Conservation (phyloP, 2,888 invertebrate species). For the Rosalia funebris region DNA sequence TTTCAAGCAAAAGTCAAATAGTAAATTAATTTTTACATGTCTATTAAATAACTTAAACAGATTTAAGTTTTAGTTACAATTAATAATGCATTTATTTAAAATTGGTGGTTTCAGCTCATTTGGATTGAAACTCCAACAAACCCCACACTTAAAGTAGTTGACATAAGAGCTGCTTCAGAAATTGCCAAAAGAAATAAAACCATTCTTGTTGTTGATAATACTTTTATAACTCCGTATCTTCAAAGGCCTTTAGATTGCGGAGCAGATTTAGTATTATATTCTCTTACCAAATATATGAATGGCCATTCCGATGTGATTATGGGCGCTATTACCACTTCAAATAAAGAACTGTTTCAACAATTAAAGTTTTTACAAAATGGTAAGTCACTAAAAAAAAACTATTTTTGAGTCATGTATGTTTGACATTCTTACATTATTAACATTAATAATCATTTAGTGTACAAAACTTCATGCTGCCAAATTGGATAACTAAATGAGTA, state of each 20-base stretch:
- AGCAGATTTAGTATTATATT: constrained; percentile 91
- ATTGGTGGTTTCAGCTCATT: constrained; percentile 76
- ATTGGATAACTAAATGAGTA: no score
- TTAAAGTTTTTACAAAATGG: constrained; percentile 90
- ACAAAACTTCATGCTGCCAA: no score
- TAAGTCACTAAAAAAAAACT: constrained; percentile 61
- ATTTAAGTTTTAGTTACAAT: no score
- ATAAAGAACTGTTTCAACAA: constrained; percentile 75
- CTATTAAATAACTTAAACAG: no score
- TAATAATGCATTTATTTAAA: no score
- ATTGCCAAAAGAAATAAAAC: constrained; percentile 71
- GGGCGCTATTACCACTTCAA: constrained; percentile 86
- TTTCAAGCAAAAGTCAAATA: no score
- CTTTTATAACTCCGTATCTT: constrained; percentile 90
- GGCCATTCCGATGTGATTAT: constrained; percentile 97
- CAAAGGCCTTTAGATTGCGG: constrained; percentile 92
- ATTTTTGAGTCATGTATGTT: no score
- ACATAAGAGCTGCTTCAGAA: constrained; percentile 78
- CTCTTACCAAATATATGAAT: constrained; percentile 97
- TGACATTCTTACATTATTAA: no score
- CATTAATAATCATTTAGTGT: no score
- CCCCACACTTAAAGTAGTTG: constrained; percentile 89
- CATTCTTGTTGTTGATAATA: constrained; percentile 89
- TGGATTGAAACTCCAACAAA: constrained; percentile 99
- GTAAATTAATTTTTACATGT: no score